Conservation (phyloP, 2,888 invertebrate species). For the Torymus auratus region DNA sequence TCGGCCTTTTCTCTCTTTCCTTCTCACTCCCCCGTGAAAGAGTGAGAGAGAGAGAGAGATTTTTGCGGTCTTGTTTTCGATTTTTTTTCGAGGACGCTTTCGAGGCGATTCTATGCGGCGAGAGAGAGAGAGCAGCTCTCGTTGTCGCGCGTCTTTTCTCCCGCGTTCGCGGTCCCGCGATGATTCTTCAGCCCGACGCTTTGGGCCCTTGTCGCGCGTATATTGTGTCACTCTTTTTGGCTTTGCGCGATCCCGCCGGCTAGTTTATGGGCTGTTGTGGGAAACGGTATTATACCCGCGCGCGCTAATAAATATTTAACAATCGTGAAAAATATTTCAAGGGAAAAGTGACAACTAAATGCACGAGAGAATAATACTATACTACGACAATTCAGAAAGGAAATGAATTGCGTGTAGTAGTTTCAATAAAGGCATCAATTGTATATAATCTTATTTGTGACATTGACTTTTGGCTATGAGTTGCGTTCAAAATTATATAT, state of each 20-base stretch:
- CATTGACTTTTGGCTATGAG: too few species aligned
- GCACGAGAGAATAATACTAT: not conserved
- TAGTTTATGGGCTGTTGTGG: conserved; percentile 12
- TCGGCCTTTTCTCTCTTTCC: conserved; percentile 1
- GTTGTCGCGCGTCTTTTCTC: conserved; percentile 3
- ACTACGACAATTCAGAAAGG: too few species aligned
- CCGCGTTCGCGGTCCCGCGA: conserved; percentile 20
- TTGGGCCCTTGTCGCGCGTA: not conserved
- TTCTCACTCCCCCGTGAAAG: not conserved
- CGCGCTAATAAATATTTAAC: too few species aligned
- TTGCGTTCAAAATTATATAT: too few species aligned
- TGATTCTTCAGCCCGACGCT: conserved; percentile 19
- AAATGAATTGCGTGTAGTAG: too few species aligned
- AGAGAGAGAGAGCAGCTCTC: too few species aligned
- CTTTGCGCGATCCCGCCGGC: not conserved
- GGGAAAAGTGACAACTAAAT: not conserved
- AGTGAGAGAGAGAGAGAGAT: too few species aligned
- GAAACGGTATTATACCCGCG: not conserved
- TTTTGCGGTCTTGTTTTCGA: not conserved
- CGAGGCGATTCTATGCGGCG: too few species aligned
- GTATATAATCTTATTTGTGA: too few species aligned
- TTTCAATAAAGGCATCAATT: too few species aligned
- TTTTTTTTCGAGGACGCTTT: not conserved
- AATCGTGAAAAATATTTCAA: too few species aligned
- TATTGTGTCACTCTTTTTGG: not conserved